Evolutionary conservation across 2,888 invertebrate species (phyloP).

Genomic region (Labia minor): DNA sequence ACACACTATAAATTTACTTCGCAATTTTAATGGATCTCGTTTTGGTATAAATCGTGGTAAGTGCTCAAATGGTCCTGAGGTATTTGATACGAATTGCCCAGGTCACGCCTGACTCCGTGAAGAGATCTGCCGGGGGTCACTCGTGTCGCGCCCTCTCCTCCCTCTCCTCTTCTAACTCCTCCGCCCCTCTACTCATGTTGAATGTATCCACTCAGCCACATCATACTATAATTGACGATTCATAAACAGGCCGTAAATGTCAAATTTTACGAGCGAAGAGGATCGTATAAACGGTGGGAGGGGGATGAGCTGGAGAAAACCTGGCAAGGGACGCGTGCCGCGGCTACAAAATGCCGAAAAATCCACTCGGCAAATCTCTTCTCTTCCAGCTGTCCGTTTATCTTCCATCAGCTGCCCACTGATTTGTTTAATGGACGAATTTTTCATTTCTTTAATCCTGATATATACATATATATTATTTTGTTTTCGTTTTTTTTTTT

Average conservation of each 20-base stretch:
- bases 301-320: slow-evolving; percentile 3
- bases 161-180: no score
- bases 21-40: no score
- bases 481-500: no score
- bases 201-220: background rate
- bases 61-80: no score
- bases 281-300: background rate
- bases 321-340: slow-evolving; percentile 19
- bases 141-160: no score
- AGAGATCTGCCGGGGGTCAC: no score
- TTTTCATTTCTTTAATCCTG: slow-evolving; percentile 20
- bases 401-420: slow-evolving; percentile 19
- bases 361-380: slow-evolving; percentile 7
- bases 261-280: slow-evolving; percentile 8
- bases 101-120: no score
- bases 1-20: no score
- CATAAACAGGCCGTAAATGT: slow-evolving; percentile 13
- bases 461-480: no score
- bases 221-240: slow-evolving; percentile 1
- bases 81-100: no score
- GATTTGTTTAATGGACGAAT: slow-evolving; percentile 21
- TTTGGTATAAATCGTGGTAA: no score
- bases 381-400: background rate
- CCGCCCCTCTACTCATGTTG: background rate
- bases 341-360: slow-evolving; percentile 8